Evolutionary conservation across 2,113 vertebrate genomes (phyloP).

Genomic region (Geococcyx californianus): DNA sequence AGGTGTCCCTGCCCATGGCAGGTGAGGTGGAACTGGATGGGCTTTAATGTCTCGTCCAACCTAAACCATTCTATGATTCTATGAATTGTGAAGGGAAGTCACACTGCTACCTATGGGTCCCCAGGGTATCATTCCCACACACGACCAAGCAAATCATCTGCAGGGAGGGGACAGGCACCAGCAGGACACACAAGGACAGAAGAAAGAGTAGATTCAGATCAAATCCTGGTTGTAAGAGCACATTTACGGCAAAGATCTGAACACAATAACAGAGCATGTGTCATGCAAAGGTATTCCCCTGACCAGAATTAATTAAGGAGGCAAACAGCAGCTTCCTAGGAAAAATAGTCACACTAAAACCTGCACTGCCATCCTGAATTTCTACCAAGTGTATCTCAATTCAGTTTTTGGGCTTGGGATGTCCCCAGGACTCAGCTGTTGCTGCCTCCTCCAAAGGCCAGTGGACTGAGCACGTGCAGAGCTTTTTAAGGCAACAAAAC

Average conservation of each 20-base stretch:
- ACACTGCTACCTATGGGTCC: background rate
- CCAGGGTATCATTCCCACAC: background rate
- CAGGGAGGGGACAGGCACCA: background rate
- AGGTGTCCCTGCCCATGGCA: no score
- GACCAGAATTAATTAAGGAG: background rate
- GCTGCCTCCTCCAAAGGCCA: background rate
- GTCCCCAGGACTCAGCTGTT: fast-evolving
- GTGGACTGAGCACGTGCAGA: background rate
- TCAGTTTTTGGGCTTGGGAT: background rate
- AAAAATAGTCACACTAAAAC: background rate
- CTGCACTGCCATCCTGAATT: background rate
- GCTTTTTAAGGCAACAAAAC: background rate
- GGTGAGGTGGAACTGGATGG: no score
- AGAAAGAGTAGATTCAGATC: background rate
- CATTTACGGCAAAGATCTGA: background rate
- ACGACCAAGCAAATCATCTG: background rate
- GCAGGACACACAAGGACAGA: fast-evolving
- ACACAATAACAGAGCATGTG: background rate
- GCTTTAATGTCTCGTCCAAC: no score
- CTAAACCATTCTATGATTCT: no score
- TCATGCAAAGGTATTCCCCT: background rate
- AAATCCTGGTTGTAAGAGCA: background rate
- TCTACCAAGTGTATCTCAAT: background rate
- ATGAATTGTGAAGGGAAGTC: background rate
- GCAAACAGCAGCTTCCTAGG: background rate